Conservation (phyloP, 2,113 vertebrate species). For the Manacus vitellinus region DNA sequence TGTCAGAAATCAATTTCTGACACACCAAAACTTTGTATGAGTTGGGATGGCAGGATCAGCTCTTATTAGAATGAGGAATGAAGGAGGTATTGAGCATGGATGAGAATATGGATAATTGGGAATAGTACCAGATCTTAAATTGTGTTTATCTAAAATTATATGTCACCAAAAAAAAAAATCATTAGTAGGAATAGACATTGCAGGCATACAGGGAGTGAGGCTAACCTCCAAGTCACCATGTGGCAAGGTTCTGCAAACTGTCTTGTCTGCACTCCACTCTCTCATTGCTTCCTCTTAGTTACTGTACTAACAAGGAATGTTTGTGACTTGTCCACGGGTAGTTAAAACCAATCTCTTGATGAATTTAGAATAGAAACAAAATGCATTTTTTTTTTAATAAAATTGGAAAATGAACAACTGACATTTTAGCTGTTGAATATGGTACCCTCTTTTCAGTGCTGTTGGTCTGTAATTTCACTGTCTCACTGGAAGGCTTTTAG, state of each 20-base stretch:
- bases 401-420: background rate
- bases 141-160: background rate
- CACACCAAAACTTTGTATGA: background rate
- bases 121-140: background rate
- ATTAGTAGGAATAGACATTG: background rate
- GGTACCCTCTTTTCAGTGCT: background rate
- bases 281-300: background rate
- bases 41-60: background rate
- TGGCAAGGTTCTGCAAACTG: rapidly evolving
- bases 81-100: background rate
- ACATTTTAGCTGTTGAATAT: background rate
- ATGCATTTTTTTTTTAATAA: background rate
- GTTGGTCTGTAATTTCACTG: background rate
- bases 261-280: background rate
- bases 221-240: background rate
- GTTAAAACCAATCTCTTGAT: background rate
- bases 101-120: background rate
- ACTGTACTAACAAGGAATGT: background rate
- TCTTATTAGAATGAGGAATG: background rate
- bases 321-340: background rate
- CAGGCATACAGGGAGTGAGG: background rate
- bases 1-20: background rate
- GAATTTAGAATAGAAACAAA: background rate
- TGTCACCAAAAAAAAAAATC: background rate
- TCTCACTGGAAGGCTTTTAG: background rate